Evolutionary conservation across 2,888 invertebrate genomes (phyloP), one percentile per base, ranked within the genome.

Genomic region (Pogonocherus hispidulus): DNA sequence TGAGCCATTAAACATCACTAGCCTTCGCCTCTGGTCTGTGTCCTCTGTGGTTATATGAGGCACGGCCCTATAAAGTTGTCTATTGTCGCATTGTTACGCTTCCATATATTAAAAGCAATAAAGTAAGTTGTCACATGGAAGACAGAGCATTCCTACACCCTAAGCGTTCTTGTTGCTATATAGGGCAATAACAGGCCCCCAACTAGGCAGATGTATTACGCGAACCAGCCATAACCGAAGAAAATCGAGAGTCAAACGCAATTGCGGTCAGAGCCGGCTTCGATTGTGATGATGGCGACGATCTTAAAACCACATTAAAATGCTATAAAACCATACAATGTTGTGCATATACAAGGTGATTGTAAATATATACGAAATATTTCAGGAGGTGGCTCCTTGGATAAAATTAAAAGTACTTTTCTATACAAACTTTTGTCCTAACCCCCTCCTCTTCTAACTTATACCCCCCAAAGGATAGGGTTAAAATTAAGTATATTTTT

Each of bases 121-220:
- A 55, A 52, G 18, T 55, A 55, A 55, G 55, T 55, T 55, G 55
- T 55, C 55, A 55, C 55, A 55, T 37, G 6, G 37, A 37, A 52
- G 52, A 52, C 18, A 52, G 32, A 8, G 8, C 18, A 52, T 52
- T 52, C 52, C 27, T 32, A 20, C 55, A 55, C 55, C 55, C 55
- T 14, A 55, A 55, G 20, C 20, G 52, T 9, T 32, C 32, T 18
- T 55, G 44, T 44, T 22, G 41, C 63, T 54, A 55, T 27, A 47
- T 46, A 55, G 52, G 47, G 55, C 41, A 35, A 35, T 55, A 35
- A 55, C 35, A 47, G 47, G 35, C 32, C 63, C 55, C 54, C 55
- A 55, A 55, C 41, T 46, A 64, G 63, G 55, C 63, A 64, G 63
- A 64, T 64, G 63, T 32, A 46, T 55, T 44, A 46, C 55, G 32